Evolutionary conservation across 1,140 invertebrate genomes (phyloP).

Genomic region (Drosophila elegans): DNA sequence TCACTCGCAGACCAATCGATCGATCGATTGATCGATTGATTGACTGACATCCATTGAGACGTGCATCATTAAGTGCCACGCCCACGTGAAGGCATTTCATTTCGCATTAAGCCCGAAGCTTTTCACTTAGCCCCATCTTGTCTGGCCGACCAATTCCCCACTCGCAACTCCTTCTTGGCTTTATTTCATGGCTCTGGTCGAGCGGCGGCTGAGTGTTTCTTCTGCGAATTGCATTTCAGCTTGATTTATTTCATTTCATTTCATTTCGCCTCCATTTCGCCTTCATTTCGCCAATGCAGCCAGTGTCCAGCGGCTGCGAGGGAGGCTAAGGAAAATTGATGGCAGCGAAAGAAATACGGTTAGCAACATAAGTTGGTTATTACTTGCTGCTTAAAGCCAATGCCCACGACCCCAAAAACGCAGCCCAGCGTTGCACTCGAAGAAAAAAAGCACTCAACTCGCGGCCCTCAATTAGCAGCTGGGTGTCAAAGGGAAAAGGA

Average conservation of each 20-base stretch:
- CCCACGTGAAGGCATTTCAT: conserved; percentile 67
- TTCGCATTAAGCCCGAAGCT: conserved; percentile 67
- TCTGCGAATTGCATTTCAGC: conserved; percentile 80
- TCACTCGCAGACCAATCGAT: conserved; percentile 21
- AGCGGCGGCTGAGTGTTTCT: conserved; percentile 62
- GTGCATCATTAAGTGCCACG: conserved; percentile 53
- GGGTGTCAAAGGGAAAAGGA: background rate
- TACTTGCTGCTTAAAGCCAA: conserved; percentile 78
- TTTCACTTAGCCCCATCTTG: conserved; percentile 59
- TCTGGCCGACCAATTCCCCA: background rate
- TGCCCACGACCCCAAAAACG: conserved; percentile 22
- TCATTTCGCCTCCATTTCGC: conserved; percentile 31
- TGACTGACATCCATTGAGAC: conserved; percentile 10
- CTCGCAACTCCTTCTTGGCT: conserved; percentile 23
- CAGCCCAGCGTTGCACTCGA: conserved; percentile 15
- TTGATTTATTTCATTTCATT: conserved; percentile 83
- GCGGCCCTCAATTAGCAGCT: background rate
- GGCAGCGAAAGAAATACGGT: conserved; percentile 73
- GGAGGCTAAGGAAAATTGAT: conserved; percentile 57
- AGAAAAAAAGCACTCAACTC: conserved; percentile 2
- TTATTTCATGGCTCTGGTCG: conserved; percentile 67
- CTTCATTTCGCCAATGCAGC: conserved; percentile 64
- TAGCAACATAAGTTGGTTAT: conserved; percentile 82
- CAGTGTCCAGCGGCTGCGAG: conserved; percentile 24
- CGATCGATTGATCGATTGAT: conserved; percentile 1